These are phyloP conservation scores for Charina bottae DNA, from an alignment of 2,113 vertebrate species.

Conservation along the genomic window DNA sequence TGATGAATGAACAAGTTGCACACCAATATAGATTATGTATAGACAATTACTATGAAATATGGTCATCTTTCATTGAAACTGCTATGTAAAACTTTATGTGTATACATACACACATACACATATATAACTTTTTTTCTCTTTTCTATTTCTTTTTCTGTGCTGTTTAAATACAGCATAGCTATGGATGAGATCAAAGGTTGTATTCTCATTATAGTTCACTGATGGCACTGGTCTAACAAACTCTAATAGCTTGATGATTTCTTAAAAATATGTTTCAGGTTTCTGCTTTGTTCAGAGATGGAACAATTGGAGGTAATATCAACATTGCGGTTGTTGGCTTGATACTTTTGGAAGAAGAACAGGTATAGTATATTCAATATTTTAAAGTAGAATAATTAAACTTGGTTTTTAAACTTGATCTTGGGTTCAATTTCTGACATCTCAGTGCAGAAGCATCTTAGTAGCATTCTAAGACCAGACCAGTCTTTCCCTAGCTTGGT, in stretches of 20 bases:
- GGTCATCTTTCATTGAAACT: not conserved
- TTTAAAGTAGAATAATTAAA: not conserved
- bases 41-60: not conserved
- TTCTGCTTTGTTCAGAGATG: conserved; percentile 89
- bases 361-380: conserved; percentile 71
- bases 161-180: not conserved
- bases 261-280: conserved; percentile 72
- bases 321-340: conserved; percentile 88
- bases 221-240: accelerated
- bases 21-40: not conserved
- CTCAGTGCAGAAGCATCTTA: not conserved
- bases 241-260: accelerated
- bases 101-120: not conserved
- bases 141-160: not conserved
- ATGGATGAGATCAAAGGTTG: not conserved
- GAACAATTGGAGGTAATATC: conserved; percentile 89
- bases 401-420: not conserved
- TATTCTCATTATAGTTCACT: not conserved
- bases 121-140: not conserved
- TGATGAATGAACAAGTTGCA: not conserved
- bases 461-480: not conserved
- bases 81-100: not conserved
- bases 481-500: not conserved
- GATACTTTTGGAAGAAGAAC: conserved; percentile 87
- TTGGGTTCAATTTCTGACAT: not conserved